Conservation (phyloP, 1,140 invertebrate genomes). For the Euura lappo region DNA sequence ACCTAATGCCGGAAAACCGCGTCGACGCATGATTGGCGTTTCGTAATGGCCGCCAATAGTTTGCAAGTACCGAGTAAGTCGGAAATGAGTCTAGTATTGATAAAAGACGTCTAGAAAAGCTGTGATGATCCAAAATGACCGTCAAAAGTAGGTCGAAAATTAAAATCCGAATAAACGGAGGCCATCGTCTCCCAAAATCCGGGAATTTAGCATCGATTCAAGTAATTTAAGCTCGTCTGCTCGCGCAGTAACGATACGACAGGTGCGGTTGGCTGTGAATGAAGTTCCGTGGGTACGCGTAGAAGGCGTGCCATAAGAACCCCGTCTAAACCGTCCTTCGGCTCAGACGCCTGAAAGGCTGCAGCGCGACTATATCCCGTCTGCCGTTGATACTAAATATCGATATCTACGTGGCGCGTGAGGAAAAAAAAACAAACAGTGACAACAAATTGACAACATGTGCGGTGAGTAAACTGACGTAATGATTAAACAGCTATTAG, state of each 20-base stretch:
- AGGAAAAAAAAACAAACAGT: neutral
- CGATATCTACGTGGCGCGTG: neutral
- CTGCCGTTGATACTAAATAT: neutral
- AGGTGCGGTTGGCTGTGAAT: conserved; percentile 12
- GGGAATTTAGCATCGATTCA: too few relatives aligned
- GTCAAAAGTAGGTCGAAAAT: too few relatives aligned
- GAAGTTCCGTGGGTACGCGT: conserved; percentile 3
- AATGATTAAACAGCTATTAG: neutral
- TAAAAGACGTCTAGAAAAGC: too few relatives aligned
- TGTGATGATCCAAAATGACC: too few relatives aligned
- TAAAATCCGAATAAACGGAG: too few relatives aligned
- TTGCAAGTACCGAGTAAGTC: too few relatives aligned
- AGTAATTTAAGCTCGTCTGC: too few relatives aligned
- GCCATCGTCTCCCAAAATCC: too few relatives aligned
- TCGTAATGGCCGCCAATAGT: too few relatives aligned
- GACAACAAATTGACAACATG: conserved; percentile 7
- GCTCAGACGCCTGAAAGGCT: conserved; percentile 31
- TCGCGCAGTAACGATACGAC: neutral
- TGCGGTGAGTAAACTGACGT: conserved; percentile 3
- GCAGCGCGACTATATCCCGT: conserved; percentile 3
- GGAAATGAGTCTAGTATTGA: too few relatives aligned
- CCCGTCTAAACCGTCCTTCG: conserved; percentile 17
- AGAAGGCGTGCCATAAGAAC: conserved; percentile 21
- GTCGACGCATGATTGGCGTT: too few relatives aligned
- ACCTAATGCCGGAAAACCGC: too few relatives aligned